phyloP scores from a whole-genome alignment of 2,888 invertebrate genomes.

The Protophormia terraenovae region DNA sequence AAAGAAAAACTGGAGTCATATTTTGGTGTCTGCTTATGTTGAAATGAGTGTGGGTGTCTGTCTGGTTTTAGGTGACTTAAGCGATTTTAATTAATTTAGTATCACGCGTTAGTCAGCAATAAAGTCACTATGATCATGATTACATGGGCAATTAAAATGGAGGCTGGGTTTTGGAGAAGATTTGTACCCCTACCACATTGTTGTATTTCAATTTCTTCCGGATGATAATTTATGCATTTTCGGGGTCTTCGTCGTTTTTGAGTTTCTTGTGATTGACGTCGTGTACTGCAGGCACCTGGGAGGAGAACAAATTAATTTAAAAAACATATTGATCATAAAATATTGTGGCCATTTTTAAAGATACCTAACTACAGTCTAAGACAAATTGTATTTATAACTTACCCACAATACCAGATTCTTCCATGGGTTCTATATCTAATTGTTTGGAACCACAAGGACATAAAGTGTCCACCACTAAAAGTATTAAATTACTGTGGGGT shows the following conservation, averaged over 20 bases:
- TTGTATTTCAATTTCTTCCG: constrained; percentile 86
- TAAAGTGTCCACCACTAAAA: constrained; percentile 93
- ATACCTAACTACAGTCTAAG: too few species aligned
- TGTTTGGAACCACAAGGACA: constrained; percentile 94
- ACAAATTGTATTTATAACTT: too few species aligned
- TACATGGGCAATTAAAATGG: constrained; percentile 76
- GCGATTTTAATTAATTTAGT: constrained; percentile 71
- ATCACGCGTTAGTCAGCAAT: constrained; percentile 80
- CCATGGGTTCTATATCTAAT: constrained; percentile 90
- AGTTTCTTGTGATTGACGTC: constrained; percentile 85
- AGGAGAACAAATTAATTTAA: background rate
- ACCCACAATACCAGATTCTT: constrained; percentile 84
- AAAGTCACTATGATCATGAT: constrained; percentile 77
- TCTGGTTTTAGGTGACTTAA: background rate
- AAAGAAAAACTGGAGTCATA: constrained; percentile 40
- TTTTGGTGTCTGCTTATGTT: constrained; percentile 2
- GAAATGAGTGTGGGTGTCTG: constrained; percentile 1
- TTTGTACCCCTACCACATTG: constrained; percentile 80
- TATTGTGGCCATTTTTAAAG: too few species aligned
- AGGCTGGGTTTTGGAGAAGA: constrained; percentile 74
- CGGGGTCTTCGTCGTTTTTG: constrained; percentile 88
- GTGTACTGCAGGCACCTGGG: constrained; percentile 82
- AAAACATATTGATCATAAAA: too few species aligned
- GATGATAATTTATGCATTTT: constrained; percentile 94
- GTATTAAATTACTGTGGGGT: constrained; percentile 93